A percentile compares a stretch with the other conserved stretches of the same genome.
These are phyloP conservation scores for Calliphora vomitoria DNA, from an alignment of 2,888 invertebrate genomes.

Conservation along the genomic window DNA sequence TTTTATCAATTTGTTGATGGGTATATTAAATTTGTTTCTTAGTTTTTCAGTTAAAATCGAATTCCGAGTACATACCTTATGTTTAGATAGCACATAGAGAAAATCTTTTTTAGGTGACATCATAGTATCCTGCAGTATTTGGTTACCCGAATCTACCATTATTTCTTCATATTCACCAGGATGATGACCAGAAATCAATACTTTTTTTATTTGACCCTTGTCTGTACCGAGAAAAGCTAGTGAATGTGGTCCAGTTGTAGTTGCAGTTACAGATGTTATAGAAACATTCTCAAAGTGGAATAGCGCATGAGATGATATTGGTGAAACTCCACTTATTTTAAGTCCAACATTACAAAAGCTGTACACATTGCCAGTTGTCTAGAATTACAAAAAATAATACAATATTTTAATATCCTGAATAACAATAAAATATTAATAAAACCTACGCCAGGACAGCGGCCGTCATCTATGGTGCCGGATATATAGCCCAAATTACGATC, in stretches of 20 bases:
- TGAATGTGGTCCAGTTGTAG: constrained; percentile 95
- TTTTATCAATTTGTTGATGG: no score
- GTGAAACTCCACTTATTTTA: constrained; percentile 95
- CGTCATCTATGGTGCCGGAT: constrained; percentile 95
- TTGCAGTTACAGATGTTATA: constrained; percentile 93
- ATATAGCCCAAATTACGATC: constrained; percentile 96
- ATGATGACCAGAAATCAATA: constrained; percentile 88
- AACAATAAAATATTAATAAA: not conserved
- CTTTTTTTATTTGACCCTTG: constrained; percentile 93
- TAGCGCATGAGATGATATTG: constrained; percentile 91
- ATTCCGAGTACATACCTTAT: constrained; percentile 85
- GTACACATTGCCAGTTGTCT: constrained; percentile 94
- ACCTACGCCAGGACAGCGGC: constrained; percentile 94
- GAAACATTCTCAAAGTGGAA: constrained; percentile 92
- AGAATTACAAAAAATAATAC: constrained; percentile 65
- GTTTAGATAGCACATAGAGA: constrained; percentile 92
- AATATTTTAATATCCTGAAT: not conserved
- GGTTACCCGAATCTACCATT: constrained; percentile 91
- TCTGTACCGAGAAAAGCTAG: constrained; percentile 97
- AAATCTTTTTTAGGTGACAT: constrained; percentile 93
- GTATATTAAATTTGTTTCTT: no score
- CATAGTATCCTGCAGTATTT: constrained; percentile 93
- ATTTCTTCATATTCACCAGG: constrained; percentile 95
- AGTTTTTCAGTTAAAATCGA: no score
- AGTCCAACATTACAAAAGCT: constrained; percentile 96